These are phyloP conservation scores for Gortyna flavago DNA, from an alignment of 2,888 invertebrate genomes.

Conservation along the genomic window DNA sequence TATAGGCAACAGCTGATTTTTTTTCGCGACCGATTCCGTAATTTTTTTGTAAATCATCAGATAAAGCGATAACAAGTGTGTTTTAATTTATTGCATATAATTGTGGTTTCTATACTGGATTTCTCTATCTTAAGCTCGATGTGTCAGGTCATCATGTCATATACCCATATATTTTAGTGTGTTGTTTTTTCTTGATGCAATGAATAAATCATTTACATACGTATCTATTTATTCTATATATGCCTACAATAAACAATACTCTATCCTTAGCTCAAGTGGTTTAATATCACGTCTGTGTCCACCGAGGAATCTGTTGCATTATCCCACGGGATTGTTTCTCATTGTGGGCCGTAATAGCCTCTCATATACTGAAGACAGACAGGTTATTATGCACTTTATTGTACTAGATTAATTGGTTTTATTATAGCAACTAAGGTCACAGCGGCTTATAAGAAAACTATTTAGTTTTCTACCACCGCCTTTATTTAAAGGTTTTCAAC, in stretches of 20 bases:
- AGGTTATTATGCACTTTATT: constrained; percentile 27
- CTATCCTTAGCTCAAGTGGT: background rate
- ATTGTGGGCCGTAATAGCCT: constrained; percentile 31
- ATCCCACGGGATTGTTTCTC: constrained; percentile 32
- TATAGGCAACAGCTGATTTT: too few relatives aligned
- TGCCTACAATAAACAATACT: background rate
- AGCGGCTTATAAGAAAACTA: background rate
- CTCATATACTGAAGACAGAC: background rate
- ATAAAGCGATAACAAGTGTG: too few relatives aligned
- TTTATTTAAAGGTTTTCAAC: too few relatives aligned
- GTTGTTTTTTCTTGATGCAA: background rate
- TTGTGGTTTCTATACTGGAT: too few relatives aligned
- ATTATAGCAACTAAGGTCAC: too few relatives aligned
- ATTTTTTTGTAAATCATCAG: too few relatives aligned
- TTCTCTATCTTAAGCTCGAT: background rate
- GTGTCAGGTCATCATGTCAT: background rate
- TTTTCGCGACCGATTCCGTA: too few relatives aligned
- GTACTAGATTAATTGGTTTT: background rate
- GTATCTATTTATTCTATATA: background rate
- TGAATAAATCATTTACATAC: background rate
- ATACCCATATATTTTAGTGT: background rate
- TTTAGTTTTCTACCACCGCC: too few relatives aligned
- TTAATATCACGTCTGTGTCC: constrained; percentile 9
- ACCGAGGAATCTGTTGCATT: constrained; percentile 37
- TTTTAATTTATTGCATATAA: too few relatives aligned